A percentile compares a stretch with the other conserved stretches of the same genome.
phyloP scores from a whole-genome alignment of 2,113 vertebrate genomes.

The Anoplopoma fimbria region DNA sequence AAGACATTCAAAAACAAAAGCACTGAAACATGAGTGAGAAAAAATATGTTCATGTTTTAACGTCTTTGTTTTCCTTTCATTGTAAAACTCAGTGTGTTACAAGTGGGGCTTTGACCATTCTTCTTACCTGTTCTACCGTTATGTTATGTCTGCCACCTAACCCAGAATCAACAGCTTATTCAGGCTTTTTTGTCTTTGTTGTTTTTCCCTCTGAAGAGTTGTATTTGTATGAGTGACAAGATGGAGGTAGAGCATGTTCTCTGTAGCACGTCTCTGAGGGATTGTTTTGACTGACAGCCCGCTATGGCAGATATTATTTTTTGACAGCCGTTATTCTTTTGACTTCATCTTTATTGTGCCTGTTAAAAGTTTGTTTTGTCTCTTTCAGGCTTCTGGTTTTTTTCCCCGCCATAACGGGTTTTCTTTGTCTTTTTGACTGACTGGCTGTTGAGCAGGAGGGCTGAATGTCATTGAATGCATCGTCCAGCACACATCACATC shows the following conservation, averaged over 20 bases:
- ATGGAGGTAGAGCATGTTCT: constrained; percentile 18
- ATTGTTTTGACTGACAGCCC: constrained; percentile 56
- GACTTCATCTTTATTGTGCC: constrained; percentile 48
- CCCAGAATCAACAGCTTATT: constrained; percentile 20
- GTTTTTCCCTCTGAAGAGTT: constrained; percentile 28
- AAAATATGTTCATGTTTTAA: background rate
- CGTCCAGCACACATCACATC: background rate
- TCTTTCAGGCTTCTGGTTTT: constrained; percentile 14
- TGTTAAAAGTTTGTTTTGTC: constrained; percentile 54
- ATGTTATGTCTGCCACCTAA: background rate
- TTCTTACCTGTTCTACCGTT: constrained; percentile 20
- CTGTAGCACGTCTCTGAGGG: constrained; percentile 21
- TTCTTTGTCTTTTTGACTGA: constrained; percentile 53
- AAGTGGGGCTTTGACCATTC: constrained; percentile 10
- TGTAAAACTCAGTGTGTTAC: constrained; percentile 2
- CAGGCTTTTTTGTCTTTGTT: background rate
- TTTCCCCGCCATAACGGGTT: constrained; percentile 17
- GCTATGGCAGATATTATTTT: constrained; percentile 11
- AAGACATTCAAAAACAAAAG: constrained; percentile 9
- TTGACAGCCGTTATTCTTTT: constrained; percentile 39
- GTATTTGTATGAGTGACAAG: constrained; percentile 40
- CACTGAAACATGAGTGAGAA: background rate
- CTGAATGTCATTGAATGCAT: constrained; percentile 36
- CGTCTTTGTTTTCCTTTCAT: background rate
- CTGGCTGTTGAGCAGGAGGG: constrained; percentile 32